Base-by-base conservation (phyloP, 2,888 invertebrate genomes). In the Tortricodes alternella region DNA sequence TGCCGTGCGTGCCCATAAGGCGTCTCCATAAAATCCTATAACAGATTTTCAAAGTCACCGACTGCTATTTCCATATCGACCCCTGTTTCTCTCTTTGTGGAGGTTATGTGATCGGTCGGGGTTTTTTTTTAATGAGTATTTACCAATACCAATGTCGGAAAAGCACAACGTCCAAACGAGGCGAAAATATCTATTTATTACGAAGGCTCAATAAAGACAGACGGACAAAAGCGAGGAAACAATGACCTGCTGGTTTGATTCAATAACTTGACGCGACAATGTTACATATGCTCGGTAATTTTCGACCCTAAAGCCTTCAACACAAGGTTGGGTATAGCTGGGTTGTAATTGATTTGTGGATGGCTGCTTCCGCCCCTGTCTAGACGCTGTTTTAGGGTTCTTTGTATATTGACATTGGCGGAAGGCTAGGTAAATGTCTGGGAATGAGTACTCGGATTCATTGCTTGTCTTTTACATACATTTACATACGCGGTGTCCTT, bases 191-290 rank as follows among this genome's bases (percentile, higher is more conserved):
- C 15, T 11, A 23, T 9, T 21, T n/a, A 15, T 18, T 8, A 48
- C 48, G 41, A 55, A 55, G 41, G 35, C 29, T 55, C 55, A 37
- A 55, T 55, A 49, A 34, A 46, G 52, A 53, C 53, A 48, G 38
- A 18, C 41, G 13, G 8, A 49, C 55, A 55, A 55, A 55, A 55
- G 49, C 55, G 35, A n/a, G 35, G 48, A 55, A 55, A 55, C 55
- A 55, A 55, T 49, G 35, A 35, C 19, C 48, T 38, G 46, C 6
- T 35, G 18, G 27, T 55, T 48, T 49, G 34, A 55, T 55, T 55
- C 48, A 55, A 46, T 53, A 53, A 55, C 49, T 55, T 43, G 53
- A 32, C 9, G 16, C 23, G 32, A 7, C 15, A 16, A 9, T 23
- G 34, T 35, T 9, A n/a, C n/a, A n/a, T 9, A 24, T 7, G 13